Evolutionary conservation across 2,113 vertebrate species (phyloP), one percentile per base, ranked within the genome.

Genomic region (Indicator indicator): DNA sequence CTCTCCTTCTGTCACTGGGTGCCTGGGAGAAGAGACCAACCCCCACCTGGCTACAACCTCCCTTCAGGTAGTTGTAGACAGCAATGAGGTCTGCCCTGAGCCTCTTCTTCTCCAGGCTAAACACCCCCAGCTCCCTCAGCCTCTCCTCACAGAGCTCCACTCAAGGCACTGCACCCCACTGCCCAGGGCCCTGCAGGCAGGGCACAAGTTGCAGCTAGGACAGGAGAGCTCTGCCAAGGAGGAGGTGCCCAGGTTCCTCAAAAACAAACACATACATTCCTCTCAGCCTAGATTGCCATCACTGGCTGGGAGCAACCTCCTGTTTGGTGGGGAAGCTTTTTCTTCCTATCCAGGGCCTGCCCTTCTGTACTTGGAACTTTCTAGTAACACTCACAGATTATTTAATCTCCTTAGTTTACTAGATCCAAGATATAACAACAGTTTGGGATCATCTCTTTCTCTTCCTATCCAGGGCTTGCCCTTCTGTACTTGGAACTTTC

Each of bases 151-250:
- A 36, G 36, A 36, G 36, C 36, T 28, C 68, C 64, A 42, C 3
- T 73, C 46, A 44, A 55, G 32, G 8, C 1, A 1, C 72, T 11
- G 33, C 40, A 17, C 4, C n/a, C 67, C 54, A 13, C 32, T 60
- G 27, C 52, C 6, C 65, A 72, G 21, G 4, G 11, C 18, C 12
- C 59, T 60, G 8, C 0, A 0, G 50, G 44, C 24, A 52, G 32
- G 28, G 28, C 9, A 30, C 26, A 14, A 58, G 16, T 7, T 55
- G 59, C 16, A 46, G 6, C 6, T 26, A 12, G 65, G 44, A 56
- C 32, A 15, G 0, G 1, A 64, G 68, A 6, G 1, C 7, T 11
- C 26, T 28, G 30, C 71, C 40, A n/a, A 56, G 58, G 28, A 14
- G 67, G 32, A 30, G 38, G 24, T 8, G 17, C 26, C 44, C 33